These are phyloP conservation scores for Drosophila robusta DNA, from an alignment of 2,888 invertebrate species.

Conservation along the genomic window DNA sequence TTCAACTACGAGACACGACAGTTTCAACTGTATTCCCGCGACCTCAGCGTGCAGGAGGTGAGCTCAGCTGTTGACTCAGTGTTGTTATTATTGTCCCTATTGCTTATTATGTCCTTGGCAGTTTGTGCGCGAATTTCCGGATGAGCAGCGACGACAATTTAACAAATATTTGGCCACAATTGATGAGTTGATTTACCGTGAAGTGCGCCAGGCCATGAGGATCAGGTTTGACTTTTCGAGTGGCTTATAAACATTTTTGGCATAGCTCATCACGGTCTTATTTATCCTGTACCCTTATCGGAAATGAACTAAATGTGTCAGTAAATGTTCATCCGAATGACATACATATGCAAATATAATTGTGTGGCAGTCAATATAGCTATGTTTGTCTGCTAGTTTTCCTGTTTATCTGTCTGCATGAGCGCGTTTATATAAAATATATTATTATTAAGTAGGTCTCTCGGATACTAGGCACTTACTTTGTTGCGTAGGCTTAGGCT, in stretches of 20 bases:
- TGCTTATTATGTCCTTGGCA: conserved; percentile 47
- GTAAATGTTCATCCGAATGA: no score
- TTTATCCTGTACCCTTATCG: not conserved
- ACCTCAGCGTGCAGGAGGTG: conserved; percentile 76
- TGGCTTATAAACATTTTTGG: not conserved
- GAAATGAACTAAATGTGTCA: not conserved
- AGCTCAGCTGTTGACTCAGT: conserved; percentile 1
- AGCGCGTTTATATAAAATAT: no score
- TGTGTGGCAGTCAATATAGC: no score
- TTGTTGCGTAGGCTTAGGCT: no score
- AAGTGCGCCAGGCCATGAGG: conserved; percentile 78
- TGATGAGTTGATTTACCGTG: conserved; percentile 76
- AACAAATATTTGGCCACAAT: conserved; percentile 86
- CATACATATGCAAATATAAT: no score
- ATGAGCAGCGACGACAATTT: conserved; percentile 86
- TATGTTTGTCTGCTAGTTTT: no score
- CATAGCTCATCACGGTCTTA: not conserved
- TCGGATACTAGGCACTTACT: no score
- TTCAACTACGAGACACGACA: conserved; percentile 74
- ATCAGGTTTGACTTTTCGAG: conserved; percentile 71
- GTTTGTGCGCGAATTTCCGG: conserved; percentile 76
- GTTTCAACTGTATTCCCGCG: conserved; percentile 64
- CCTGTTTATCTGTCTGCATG: no score
- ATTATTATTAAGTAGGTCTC: no score
- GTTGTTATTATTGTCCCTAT: conserved; percentile 12